Conservation (phyloP, 2,113 vertebrate species). For the Pachypanchax playfairii region DNA sequence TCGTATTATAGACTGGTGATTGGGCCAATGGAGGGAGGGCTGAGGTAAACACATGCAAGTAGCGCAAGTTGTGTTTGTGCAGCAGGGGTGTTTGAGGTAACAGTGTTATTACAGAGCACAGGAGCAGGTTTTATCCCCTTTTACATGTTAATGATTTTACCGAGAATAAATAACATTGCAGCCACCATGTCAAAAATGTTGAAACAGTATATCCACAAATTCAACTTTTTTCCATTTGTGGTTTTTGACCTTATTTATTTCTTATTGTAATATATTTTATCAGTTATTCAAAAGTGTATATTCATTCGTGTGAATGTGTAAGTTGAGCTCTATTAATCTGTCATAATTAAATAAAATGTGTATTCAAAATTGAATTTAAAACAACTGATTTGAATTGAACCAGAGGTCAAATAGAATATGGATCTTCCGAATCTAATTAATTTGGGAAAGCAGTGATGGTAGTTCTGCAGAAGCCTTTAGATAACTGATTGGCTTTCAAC, state of each 20-base stretch:
- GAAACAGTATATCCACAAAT: neutral
- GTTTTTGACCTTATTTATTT: neutral
- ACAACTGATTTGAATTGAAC: neutral
- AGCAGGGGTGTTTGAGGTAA: conserved; percentile 50
- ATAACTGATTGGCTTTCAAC: too few relatives aligned
- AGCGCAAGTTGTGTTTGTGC: conserved; percentile 42
- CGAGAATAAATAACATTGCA: neutral
- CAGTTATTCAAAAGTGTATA: too few relatives aligned
- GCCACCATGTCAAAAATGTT: neutral
- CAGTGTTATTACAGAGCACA: conserved; percentile 33
- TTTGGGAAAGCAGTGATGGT: too few relatives aligned
- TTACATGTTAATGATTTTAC: conserved; percentile 2
- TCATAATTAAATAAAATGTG: neutral
- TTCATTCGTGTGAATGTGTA: too few relatives aligned
- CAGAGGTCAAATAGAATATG: too few relatives aligned
- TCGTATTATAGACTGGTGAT: conserved; percentile 4
- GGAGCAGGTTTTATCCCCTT: conserved; percentile 25
- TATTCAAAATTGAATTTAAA: neutral
- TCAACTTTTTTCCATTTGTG: neutral
- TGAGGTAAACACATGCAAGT: conserved; percentile 21
- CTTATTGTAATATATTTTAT: too few relatives aligned
- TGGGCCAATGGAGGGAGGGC: conserved; percentile 58
- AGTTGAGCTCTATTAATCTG: too few relatives aligned
- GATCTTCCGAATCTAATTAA: too few relatives aligned
- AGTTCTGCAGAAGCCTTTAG: too few relatives aligned